Evolutionary conservation across 1,140 invertebrate species (phyloP).

Genomic region (Anagrus nilaparvatae): DNA sequence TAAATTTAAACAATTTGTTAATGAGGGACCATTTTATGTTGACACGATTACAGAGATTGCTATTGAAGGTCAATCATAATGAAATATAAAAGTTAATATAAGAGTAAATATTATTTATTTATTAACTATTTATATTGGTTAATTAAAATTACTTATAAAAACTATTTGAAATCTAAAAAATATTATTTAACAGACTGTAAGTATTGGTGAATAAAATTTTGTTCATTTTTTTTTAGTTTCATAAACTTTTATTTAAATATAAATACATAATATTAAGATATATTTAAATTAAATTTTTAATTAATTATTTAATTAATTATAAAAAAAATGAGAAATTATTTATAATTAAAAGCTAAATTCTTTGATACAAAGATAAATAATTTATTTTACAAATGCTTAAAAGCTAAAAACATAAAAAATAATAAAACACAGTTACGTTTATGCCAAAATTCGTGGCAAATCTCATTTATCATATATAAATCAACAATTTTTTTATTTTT

Average conservation of each 20-base stretch:
- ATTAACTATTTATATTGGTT: no score
- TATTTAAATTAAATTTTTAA: no score
- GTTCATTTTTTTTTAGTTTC: no score
- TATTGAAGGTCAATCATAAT: conserved; percentile 49
- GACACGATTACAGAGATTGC: conserved; percentile 57
- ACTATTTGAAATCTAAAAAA: no score
- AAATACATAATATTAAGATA: no score
- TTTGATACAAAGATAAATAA: conserved; percentile 27
- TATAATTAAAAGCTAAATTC: no score
- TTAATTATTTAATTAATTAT: no score
- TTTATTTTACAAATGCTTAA: conserved; percentile 26
- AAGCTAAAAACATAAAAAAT: conserved; percentile 11
- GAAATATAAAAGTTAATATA: conserved; percentile 6
- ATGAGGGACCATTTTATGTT: conserved; percentile 63
- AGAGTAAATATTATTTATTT: conserved; percentile 7
- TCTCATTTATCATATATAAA: not conserved
- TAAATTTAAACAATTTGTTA: conserved; percentile 53
- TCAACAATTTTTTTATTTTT: conserved; percentile 3
- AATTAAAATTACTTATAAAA: no score
- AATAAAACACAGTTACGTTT: conserved; percentile 13
- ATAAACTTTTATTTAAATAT: no score
- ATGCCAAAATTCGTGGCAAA: not conserved
- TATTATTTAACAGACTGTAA: no score
- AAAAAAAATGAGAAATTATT: no score
- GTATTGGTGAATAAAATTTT: no score